Evolutionary conservation across 2,888 invertebrate genomes (phyloP).

Genomic region (Agapetus fuscipes): DNA sequence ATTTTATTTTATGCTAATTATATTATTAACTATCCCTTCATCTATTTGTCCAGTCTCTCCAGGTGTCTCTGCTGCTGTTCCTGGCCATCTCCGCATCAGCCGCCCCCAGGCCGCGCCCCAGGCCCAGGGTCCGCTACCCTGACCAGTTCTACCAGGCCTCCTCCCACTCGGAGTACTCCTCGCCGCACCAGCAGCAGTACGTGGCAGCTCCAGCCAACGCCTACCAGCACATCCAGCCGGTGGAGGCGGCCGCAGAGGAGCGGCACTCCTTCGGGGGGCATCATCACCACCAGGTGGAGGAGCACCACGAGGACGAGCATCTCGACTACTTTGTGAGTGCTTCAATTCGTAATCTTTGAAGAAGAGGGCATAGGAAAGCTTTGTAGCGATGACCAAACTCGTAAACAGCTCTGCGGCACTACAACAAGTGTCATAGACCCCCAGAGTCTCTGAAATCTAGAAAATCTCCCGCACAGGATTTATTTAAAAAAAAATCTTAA

Average conservation of each 20-base stretch:
- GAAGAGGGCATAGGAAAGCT: no score
- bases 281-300: slow-evolving; percentile 29
- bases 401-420: no score
- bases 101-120: slow-evolving; percentile 28
- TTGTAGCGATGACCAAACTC: no score
- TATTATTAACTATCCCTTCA: no score
- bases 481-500: not conserved
- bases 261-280: slow-evolving; percentile 14
- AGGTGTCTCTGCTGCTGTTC: no score
- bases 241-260: slow-evolving; percentile 9
- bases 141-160: slow-evolving; percentile 23
- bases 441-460: no score
- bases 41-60: no score
- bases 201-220: slow-evolving; percentile 3
- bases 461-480: no score
- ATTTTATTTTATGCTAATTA: no score
- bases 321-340: slow-evolving; percentile 54
- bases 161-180: slow-evolving; percentile 26
- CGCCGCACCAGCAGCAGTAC: not conserved
- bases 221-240: slow-evolving; percentile 22
- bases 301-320: slow-evolving; percentile 39
- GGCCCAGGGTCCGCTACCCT: slow-evolving; percentile 27
- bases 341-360: no score
- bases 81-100: slow-evolving; percentile 31
- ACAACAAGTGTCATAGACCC: no score